Evolutionary conservation across 2,888 invertebrate species (phyloP), one percentile per base, ranked within the genome.

Genomic region (Melanotus villosus): DNA sequence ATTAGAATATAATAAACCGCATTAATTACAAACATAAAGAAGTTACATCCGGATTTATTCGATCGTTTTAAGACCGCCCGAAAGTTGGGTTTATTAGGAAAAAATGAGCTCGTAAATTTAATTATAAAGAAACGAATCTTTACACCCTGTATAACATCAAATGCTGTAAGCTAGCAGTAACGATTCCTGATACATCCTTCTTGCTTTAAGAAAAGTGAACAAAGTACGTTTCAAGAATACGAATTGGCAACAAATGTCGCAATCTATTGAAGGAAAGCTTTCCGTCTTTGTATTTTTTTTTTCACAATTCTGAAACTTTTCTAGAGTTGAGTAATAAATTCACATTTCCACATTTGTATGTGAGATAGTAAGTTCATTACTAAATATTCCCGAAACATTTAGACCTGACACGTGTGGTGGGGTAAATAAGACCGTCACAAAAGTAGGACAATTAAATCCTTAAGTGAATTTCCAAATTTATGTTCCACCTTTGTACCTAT

Each of bases 231-330:
- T 19, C 36, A 64, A 50, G 68, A 68, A 68, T 68, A 68, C 58
- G 68, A 68, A 68, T 68, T 68, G 68, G 50, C 64, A 52, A 57
- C 68, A 52, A 68, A 68, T 68, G 68, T 68, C 63, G 68, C 64
- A 63, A 64, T 68, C 63, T 68, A 68, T 68, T 68, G 68, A 64
- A 68, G 57, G 63, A 64, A 68, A 68, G 63, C 64, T 64, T 64
- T 64, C 57, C 63, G 68, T 68, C 57, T 68, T 62, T 57, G 63
- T 56, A 62, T 68, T 47, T 57, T 58, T 67, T 66, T 68, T 50
- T 68, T 68, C 14, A 57, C 57, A 64, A 68, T 64, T 58, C 63
- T 12, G 23, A 68, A 68, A 63, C 43, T 68, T 68, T 67, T 57
- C 56, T 18, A 34, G 43, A 56, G 45, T 57, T 68, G 50, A 26